Evolutionary conservation across 2,888 invertebrate species (phyloP).

Genomic region (Penaeus monodon): DNA sequence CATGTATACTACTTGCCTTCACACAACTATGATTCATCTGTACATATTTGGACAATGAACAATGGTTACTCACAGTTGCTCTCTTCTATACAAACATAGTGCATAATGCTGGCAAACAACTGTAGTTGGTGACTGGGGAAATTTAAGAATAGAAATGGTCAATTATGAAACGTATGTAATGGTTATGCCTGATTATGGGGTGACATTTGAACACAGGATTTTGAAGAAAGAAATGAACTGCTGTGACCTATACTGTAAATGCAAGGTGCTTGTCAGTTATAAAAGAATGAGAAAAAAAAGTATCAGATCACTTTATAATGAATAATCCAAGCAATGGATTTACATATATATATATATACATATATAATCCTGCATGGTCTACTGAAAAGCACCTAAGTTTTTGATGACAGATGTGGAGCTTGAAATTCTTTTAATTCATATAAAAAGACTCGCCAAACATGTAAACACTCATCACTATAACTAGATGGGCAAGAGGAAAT

Average conservation of each 20-base stretch:
- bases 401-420: conserved; percentile 53
- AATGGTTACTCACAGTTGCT: conserved; percentile 47
- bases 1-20: conserved; percentile 28
- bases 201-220: conserved; percentile 51
- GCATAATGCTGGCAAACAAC: conserved; percentile 34
- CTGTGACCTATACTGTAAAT: conserved; percentile 55
- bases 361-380: conserved; percentile 33
- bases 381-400: conserved; percentile 57
- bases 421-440: conserved; percentile 45
- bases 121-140: conserved; percentile 54
- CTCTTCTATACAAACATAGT: conserved; percentile 11
- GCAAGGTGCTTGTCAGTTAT: conserved; percentile 50
- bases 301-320: conserved; percentile 16
- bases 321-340: not conserved
- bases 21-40: conserved; percentile 30
- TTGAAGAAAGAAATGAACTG: conserved; percentile 37
- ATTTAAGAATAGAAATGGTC: conserved; percentile 45
- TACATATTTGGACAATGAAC: conserved; percentile 49
- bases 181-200: conserved; percentile 49
- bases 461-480: conserved; percentile 45
- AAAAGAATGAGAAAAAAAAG: conserved; percentile 12
- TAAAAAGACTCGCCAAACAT: conserved; percentile 47
- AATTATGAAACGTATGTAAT: conserved; percentile 56
- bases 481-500: conserved; percentile 46
- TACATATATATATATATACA: conserved; percentile 16